These are phyloP conservation scores for Macroglossus sobrinus DNA, from an alignment of 2,113 vertebrate species.

Conservation along the genomic window DNA sequence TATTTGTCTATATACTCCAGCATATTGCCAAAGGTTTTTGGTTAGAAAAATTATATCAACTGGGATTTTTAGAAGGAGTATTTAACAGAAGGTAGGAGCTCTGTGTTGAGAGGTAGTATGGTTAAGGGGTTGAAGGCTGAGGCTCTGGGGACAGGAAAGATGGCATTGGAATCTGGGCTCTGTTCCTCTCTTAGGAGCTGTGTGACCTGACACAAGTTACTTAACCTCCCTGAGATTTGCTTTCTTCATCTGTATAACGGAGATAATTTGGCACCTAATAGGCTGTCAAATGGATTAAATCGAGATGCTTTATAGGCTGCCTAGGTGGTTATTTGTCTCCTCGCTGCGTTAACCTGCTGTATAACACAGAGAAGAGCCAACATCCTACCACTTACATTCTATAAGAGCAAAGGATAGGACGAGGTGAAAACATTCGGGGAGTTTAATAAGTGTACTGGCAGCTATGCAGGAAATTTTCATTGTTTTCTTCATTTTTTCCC, in stretches of 20 bases:
- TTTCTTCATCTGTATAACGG: not conserved
- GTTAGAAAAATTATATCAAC: not conserved
- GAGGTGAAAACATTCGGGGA: not conserved
- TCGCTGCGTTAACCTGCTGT: not conserved
- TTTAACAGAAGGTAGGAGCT: not conserved
- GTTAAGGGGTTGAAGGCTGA: not conserved
- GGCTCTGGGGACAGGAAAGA: not conserved
- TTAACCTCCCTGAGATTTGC: not conserved
- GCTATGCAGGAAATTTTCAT: not conserved
- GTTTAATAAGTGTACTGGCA: not conserved
- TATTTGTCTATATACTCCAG: not conserved
- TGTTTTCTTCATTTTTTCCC: slow-evolving; percentile 39
- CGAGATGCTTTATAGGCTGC: not conserved
- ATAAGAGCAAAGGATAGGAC: not conserved
- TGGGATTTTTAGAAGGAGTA: not conserved
- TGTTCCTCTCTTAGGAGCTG: not conserved
- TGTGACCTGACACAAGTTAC: not conserved
- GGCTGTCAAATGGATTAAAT: not conserved
- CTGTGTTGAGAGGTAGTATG: not conserved
- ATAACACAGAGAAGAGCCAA: not conserved
- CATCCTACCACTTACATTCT: not conserved
- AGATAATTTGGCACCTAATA: not conserved
- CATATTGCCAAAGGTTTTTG: not conserved
- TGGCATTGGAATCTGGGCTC: not conserved
- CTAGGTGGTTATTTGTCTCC: not conserved